These are phyloP conservation scores for Gorilla gorilla DNA, from an alignment of 2,113 vertebrate genomes.

Conservation along the genomic window DNA sequence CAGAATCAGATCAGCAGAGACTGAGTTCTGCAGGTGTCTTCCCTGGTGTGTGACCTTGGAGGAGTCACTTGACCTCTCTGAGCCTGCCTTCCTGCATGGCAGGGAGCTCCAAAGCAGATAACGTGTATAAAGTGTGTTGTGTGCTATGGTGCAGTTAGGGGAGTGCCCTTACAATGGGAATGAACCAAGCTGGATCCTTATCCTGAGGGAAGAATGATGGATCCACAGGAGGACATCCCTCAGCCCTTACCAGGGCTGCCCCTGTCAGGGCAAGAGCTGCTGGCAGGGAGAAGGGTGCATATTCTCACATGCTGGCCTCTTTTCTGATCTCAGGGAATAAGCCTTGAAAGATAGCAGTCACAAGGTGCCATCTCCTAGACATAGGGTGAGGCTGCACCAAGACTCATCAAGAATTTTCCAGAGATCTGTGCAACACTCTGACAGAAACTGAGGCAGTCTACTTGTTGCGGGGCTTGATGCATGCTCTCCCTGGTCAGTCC, in stretches of 20 bases:
- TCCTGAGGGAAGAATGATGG: not conserved
- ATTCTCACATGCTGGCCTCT: not conserved
- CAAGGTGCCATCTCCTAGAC: not conserved
- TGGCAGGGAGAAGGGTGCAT: not conserved
- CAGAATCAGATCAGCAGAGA: not conserved
- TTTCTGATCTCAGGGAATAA: not conserved
- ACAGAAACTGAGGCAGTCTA: not conserved
- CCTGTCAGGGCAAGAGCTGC: not conserved
- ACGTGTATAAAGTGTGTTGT: rapidly evolving
- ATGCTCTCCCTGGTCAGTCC: too few relatives aligned
- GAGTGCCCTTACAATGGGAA: rapidly evolving
- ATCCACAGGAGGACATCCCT: not conserved
- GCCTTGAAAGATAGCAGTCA: not conserved
- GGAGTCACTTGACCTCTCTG: not conserved
- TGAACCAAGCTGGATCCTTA: too few relatives aligned
- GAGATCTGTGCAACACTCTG: not conserved
- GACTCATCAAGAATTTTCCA: too few relatives aligned
- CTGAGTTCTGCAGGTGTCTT: not conserved
- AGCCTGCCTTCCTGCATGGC: not conserved
- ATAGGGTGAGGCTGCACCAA: not conserved
- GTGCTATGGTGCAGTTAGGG: rapidly evolving
- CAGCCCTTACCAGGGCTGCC: not conserved
- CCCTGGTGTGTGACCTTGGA: not conserved
- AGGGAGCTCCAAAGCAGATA: not conserved
- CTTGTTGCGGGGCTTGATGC: not conserved